Base-by-base conservation (phyloP, 1,140 invertebrate species). In the Leptestheria dahalacensis region DNA sequence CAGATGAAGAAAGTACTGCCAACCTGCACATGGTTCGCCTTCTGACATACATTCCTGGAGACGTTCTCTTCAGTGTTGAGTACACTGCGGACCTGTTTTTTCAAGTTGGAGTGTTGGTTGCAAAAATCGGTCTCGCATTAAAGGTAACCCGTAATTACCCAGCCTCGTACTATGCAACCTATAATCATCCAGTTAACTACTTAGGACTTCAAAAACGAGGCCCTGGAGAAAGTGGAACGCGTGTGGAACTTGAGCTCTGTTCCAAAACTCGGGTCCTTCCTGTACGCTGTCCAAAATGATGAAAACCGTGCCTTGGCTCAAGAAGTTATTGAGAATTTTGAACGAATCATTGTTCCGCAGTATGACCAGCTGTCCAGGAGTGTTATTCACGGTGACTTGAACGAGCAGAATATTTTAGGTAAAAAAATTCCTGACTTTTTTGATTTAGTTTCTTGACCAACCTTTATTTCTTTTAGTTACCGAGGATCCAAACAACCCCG, bases 311-410 rank as follows among this genome's bases (percentile, higher is more conserved):
- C 75, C 12, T 63, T 88, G 21, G 77, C 82, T 1, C 72, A 78
- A 33, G 74, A 81, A 62, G 75, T 90, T 1, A 78, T 91, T 0
- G 67, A 76, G 23, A 72, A 75, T 21, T 91, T 88, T 68, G 78
- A 83, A 54, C 68, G 74, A 3, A 72, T 78, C 0, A 80, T 91
- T 1, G 62, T 85, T 0, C 73, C 75, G 1, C 67, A 73, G 1
- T 68, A 76, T 2, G 65, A 77, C 1, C 70, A 74, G 1, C 69
- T 91, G 25, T 79, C 81, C 55, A 77, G 74, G 70, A 86, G 87
- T 48, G 75, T 88, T 12, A 84, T 95, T 60, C 91, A 94, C 67
- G 91, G 90, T 2, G 91, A 94, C 69, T 75, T 89, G 29, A 94
- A 94, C 67, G 89, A 93, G 66, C 84, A 88, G 66, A 95, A 95